A percentile compares a stretch with the other conserved stretches of the same genome.
Conservation (phyloP, 2,797 vertebrate genomes). For the Philypnodon macrostomus region DNA sequence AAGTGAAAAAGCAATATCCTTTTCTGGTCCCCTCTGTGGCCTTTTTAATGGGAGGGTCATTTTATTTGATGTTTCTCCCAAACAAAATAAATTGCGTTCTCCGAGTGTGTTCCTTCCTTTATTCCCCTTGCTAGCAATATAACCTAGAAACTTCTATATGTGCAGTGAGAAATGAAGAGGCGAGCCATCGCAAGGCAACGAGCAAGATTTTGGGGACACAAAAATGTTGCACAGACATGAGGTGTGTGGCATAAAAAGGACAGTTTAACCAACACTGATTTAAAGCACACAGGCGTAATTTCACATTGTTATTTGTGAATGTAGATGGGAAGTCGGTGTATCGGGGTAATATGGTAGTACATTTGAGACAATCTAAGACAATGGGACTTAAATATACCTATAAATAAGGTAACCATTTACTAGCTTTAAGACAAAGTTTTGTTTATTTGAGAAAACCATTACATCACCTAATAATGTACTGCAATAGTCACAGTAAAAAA, state of each 20-base stretch:
- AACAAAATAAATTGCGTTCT: constrained; percentile 73
- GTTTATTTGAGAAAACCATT: too few species aligned
- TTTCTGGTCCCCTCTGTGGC: constrained; percentile 56
- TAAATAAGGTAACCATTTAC: too few species aligned
- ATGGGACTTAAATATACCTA: too few species aligned
- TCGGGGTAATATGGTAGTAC: too few species aligned
- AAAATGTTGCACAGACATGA: constrained; percentile 8
- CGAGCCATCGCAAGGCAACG: constrained; percentile 6
- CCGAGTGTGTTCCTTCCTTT: constrained; percentile 55
- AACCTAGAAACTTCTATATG: constrained; percentile 58
- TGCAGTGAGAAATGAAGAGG: constrained; percentile 43
- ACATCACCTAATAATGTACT: too few species aligned
- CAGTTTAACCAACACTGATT: constrained; percentile 1
- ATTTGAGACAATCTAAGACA: too few species aligned
- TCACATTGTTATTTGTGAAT: constrained; percentile 7
- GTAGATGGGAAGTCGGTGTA: not conserved
- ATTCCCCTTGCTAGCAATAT: constrained; percentile 70
- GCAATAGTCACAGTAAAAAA: too few species aligned
- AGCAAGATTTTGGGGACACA: constrained; percentile 20
- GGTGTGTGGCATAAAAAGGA: not conserved
- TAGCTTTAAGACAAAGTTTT: too few species aligned
- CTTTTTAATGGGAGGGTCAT: constrained; percentile 73
- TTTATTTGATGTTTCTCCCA: constrained; percentile 70
- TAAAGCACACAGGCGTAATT: constrained; percentile 2
- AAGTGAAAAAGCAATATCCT: constrained; percentile 74